phyloP scores from a whole-genome alignment of 2,888 invertebrate genomes.

The Phyto melanocephala region DNA sequence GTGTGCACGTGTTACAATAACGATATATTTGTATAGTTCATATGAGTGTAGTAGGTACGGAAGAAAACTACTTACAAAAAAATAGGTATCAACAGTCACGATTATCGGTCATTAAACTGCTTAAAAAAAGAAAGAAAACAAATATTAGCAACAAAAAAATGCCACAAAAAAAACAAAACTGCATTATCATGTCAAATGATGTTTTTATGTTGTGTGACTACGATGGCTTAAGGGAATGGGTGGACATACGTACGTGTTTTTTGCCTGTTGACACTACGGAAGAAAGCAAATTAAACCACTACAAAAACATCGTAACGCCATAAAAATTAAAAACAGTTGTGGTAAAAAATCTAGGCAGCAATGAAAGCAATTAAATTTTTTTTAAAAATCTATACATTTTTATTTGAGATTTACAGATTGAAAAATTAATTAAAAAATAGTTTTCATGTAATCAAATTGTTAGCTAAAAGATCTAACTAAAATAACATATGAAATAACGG shows the following conservation, averaged over 20 bases:
- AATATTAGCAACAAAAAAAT: neutral
- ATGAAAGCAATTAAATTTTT: too few relatives aligned
- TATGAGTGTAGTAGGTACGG: neutral
- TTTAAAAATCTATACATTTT: too few relatives aligned
- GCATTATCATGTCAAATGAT: slow-evolving; percentile 50
- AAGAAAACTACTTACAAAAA: slow-evolving; percentile 10
- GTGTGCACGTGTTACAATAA: neutral
- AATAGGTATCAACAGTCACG: slow-evolving; percentile 28
- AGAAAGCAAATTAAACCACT: slow-evolving; percentile 25
- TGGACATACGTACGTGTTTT: slow-evolving; percentile 13
- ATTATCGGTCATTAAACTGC: slow-evolving; percentile 50
- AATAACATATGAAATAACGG: too few relatives aligned
- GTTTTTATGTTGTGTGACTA: slow-evolving; percentile 14
- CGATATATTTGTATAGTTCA: neutral
- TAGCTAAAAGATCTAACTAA: too few relatives aligned
- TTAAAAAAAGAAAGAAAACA: slow-evolving; percentile 2
- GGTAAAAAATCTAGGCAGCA: neutral
- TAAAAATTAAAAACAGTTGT: slow-evolving; percentile 10
- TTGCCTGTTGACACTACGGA: slow-evolving; percentile 23
- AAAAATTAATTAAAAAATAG: too few relatives aligned
- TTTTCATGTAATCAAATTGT: too few relatives aligned
- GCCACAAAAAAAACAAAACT: slow-evolving; percentile 11
- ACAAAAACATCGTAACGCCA: slow-evolving; percentile 15
- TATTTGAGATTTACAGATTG: too few relatives aligned
- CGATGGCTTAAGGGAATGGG: neutral